phyloP scores from a whole-genome alignment of 2,113 vertebrate species.

The Seriola quinqueradiata region DNA sequence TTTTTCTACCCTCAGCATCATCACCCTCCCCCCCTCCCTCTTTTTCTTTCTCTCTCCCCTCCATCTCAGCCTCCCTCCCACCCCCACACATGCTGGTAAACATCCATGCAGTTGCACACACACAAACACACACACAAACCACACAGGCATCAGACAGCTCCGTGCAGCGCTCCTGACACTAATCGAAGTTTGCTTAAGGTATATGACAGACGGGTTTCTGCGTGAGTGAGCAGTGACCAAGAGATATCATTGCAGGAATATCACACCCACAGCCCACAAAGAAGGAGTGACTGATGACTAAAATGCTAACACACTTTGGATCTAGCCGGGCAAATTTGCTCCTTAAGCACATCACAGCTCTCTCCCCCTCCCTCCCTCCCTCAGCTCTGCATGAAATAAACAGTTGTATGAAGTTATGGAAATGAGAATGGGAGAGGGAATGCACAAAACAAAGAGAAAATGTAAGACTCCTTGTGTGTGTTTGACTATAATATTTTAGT shows the following conservation, averaged over 20 bases:
- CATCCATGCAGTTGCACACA: constrained; percentile 56
- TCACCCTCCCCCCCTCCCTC: constrained; percentile 30
- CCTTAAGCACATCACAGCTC: constrained; percentile 64
- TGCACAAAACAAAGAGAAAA: constrained; percentile 36
- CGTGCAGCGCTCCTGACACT: constrained; percentile 24
- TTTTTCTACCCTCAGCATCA: constrained; percentile 70
- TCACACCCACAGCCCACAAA: constrained; percentile 13
- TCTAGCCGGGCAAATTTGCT: constrained; percentile 43
- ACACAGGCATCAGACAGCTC: constrained; percentile 25
- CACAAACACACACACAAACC: constrained; percentile 10
- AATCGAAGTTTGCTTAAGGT: constrained; percentile 64
- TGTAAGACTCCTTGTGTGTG: neutral
- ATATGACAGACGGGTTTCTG: constrained; percentile 40
- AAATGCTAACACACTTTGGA: constrained; percentile 32
- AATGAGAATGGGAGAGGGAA: constrained; percentile 39
- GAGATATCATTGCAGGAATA: constrained; percentile 40
- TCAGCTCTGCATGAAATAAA: constrained; percentile 32
- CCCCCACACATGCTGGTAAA: constrained; percentile 64
- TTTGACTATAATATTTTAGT: constrained; percentile 20
- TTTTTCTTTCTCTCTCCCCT: constrained; percentile 20
- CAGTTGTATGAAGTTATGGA: constrained; percentile 56
- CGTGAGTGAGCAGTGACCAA: constrained; percentile 46
- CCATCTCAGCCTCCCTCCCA: constrained; percentile 52
- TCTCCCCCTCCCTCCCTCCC: constrained; percentile 31
- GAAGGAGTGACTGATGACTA: constrained; percentile 31